Percentiles rank a stretch among this genome's conserved stretches.
These are phyloP conservation scores for Philopotamus ludificatus DNA, from an alignment of 1,140 invertebrate genomes.

Conservation along the genomic window DNA sequence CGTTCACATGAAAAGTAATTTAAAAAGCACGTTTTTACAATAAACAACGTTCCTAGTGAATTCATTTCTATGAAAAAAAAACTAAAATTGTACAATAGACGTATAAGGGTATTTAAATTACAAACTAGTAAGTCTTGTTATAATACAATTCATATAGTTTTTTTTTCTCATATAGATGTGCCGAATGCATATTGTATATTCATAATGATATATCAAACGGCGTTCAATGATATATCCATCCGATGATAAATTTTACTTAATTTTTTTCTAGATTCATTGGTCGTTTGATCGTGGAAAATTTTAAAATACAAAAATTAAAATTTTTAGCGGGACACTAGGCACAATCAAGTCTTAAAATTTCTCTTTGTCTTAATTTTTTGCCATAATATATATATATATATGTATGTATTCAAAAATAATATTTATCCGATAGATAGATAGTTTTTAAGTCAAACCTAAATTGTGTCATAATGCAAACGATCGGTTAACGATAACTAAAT, in stretches of 20 bases:
- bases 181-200: no score
- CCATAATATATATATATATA: not conserved
- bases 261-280: no score
- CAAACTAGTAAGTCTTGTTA: conserved; percentile 29
- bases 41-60: not conserved
- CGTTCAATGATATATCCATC: no score
- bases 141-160: conserved; percentile 5
- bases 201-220: no score
- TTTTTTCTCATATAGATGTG: no score
- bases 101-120: conserved; percentile 2
- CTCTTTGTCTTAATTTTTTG: not conserved
- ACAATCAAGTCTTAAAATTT: conserved; percentile 31
- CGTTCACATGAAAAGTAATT: not conserved
- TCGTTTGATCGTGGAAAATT: no score
- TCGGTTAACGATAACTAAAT: no score
- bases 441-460: no score
- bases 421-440: no score
- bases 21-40: not conserved
- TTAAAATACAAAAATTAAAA: conserved; percentile 10
- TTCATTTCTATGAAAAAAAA: not conserved
- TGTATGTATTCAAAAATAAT: no score
- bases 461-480: no score
- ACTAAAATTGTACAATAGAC: not conserved
- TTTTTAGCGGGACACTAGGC: conserved; percentile 23
- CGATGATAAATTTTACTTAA: no score